Percentiles rank a stretch among this genome's conserved stretches.
phyloP scores from a whole-genome alignment of 1,140 invertebrate species.

The Ptiloglossa arizonensis region DNA sequence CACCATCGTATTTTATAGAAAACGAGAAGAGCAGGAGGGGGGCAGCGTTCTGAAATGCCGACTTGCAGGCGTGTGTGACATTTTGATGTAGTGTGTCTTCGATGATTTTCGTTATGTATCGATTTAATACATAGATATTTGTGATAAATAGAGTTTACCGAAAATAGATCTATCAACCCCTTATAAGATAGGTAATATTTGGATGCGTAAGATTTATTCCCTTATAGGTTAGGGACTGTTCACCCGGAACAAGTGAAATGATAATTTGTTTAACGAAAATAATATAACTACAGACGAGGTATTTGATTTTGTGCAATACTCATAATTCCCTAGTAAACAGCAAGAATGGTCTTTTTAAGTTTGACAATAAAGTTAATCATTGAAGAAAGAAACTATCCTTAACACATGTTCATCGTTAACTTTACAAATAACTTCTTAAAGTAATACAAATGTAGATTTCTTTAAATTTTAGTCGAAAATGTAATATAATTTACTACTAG shows the following conservation, averaged over 20 bases:
- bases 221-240: constrained; percentile 51
- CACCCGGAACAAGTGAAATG: constrained; percentile 32
- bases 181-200: constrained; percentile 59
- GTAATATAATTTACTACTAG: not conserved
- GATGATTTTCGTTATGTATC: constrained; percentile 66
- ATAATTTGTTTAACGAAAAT: constrained; percentile 28
- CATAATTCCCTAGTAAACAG: not conserved
- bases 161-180: constrained; percentile 49
- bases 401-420: constrained; percentile 33
- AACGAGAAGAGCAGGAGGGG: constrained; percentile 18
- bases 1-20: constrained; percentile 27
- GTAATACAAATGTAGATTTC: not conserved
- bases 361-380: not conserved
- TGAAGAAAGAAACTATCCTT: constrained; percentile 1
- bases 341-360: not conserved
- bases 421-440: constrained; percentile 5
- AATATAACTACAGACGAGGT: constrained; percentile 20
- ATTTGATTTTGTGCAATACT: not conserved
- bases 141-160: constrained; percentile 61
- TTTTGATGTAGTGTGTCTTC: constrained; percentile 54
- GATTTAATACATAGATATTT: constrained; percentile 65
- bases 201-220: constrained; percentile 17
- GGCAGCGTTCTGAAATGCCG: constrained; percentile 62
- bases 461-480: not conserved
- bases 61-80: constrained; percentile 64